These are phyloP conservation scores for Aurelia coerulea DNA, from an alignment of 30 jellyfish, hydroid and myxozoan genomes.

Conservation along the genomic window DNA sequence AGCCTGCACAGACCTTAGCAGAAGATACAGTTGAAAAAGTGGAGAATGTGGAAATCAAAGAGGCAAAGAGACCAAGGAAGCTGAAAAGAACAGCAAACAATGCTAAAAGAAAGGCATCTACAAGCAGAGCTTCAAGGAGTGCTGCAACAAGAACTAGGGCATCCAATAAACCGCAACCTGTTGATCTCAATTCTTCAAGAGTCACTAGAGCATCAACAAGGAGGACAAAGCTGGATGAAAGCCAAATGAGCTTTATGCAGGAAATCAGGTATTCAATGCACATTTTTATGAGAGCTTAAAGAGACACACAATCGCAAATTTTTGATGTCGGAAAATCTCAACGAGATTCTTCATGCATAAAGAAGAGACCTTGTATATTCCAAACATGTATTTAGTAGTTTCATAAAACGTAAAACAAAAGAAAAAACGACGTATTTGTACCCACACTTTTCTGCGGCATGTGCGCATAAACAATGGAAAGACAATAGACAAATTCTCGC, in stretches of 20 bases:
- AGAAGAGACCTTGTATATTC: too few relatives aligned
- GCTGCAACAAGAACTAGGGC: constrained; percentile 2
- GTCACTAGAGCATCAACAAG: constrained; percentile 22
- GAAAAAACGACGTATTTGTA: too few relatives aligned
- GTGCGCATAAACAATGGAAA: too few relatives aligned
- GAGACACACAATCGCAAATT: too few relatives aligned
- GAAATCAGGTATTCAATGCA: constrained; percentile 3
- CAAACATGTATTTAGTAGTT: too few relatives aligned
- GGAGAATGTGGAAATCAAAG: background rate
- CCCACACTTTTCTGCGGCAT: too few relatives aligned
- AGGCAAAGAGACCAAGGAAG: constrained; percentile 38
- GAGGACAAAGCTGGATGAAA: background rate
- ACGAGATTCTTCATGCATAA: too few relatives aligned
- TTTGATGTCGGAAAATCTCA: too few relatives aligned
- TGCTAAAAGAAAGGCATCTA: constrained; percentile 10
- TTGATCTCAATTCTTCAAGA: background rate
- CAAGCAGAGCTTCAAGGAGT: background rate
- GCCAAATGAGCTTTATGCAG: background rate
- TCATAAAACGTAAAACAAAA: too few relatives aligned
- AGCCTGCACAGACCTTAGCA: background rate
- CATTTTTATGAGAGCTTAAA: background rate
- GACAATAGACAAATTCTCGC: too few relatives aligned
- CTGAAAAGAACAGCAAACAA: constrained; percentile 30
- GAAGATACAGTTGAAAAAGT: background rate
- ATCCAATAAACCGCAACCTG: background rate